Evolutionary conservation across 2,797 vertebrate genomes (phyloP), one percentile per base, ranked within the genome.

Genomic region (Poecilia gillii): DNA sequence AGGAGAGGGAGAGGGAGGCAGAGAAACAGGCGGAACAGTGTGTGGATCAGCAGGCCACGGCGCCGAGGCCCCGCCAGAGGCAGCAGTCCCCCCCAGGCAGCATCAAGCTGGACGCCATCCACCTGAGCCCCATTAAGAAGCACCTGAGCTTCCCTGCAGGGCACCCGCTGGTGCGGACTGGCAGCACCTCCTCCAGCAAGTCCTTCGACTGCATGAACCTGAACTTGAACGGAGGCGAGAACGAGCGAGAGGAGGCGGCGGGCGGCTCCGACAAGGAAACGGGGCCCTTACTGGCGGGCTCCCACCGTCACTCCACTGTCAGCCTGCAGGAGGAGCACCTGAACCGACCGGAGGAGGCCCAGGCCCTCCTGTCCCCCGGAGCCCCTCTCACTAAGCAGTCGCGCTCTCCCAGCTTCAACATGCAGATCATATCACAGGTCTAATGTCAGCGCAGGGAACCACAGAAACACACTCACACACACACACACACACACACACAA

Each of bases 391-490:
- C 96, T 90, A 98, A 97, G 95, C 97, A 99, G 96, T 98, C 98
- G 79, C 97, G 98, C 91, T 99, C 98, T 84, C 98, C 98, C 89
- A 99, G 98, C 94, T 99, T 99, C 96, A 99, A 98, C 97, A 99
- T 99, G 98, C 98, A 99, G 96, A 96, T 99, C 93, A 98, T 99
- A 96, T 99, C 98, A 90, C 98, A 99, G 95, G 98, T 99, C 92
- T 99, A 97, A 92, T 51, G 59, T 81, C 78, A 83, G 70, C 45
- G 78, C 75, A 81, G 75, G 81, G 49, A 73, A 55, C n/a, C 49
- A 84, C 75, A 83, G 72, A 76, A 72, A 83, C 74, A 82, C 72
- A 68, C 47, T 83, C 74, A 82, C 68, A 75, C 66, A 82, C 73
- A 82, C 68, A 57, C 72, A 68, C 47, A 84, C 74, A 82, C 68